Evolutionary conservation across 2,888 invertebrate species (phyloP).

Genomic region (Polyommatus icarus): DNA sequence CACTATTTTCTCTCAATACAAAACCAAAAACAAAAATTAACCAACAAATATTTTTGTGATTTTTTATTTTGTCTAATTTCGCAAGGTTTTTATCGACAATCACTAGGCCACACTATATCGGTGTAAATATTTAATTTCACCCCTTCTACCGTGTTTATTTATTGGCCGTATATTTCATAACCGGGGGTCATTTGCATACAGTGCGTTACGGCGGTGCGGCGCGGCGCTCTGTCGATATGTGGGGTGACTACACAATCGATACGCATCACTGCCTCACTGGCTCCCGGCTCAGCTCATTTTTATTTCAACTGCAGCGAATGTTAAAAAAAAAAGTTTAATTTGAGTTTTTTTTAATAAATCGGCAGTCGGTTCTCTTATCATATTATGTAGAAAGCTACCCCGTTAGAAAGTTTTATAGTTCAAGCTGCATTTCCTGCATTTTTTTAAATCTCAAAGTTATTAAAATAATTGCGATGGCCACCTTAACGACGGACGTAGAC

Average conservation of each 20-base stretch:
- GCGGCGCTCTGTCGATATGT: constrained; percentile 55
- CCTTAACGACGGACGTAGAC: constrained; percentile 5
- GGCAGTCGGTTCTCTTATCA: no score
- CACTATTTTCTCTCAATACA: no score
- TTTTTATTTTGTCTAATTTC: no score
- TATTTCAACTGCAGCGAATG: neutral
- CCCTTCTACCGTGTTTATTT: constrained; percentile 75
- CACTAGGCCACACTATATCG: constrained; percentile 51
- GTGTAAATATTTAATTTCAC: constrained; percentile 79
- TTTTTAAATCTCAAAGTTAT: no score
- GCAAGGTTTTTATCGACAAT: constrained; percentile 23
- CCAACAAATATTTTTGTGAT: no score
- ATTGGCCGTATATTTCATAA: constrained; percentile 79
- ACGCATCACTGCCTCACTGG: constrained; percentile 38
- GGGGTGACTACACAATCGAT: constrained; percentile 56
- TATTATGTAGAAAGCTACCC: no score
- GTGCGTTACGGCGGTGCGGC: constrained; percentile 47
- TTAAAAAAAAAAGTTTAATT: constrained; percentile 4
- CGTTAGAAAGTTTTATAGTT: no score
- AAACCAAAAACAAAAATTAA: no score
- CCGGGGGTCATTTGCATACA: constrained; percentile 70
- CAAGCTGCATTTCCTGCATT: no score
- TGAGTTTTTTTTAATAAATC: no score
- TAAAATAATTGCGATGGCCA: neutral
- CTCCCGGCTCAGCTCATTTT: neutral